These are phyloP conservation scores for Osedax fenrisi DNA, from an alignment of 2,888 invertebrate genomes.

Conservation along the genomic window DNA sequence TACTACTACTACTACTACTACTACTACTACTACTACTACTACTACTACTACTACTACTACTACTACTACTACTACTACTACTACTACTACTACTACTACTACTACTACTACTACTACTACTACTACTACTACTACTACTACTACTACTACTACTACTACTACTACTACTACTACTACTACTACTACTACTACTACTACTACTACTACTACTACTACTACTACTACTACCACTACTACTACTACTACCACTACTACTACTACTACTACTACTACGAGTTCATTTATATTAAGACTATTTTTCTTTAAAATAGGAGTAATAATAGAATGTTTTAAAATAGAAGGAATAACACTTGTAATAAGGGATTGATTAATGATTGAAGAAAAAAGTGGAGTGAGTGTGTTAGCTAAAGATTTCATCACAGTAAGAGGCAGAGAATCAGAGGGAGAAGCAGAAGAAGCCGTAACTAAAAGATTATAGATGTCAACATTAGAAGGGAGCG, in stretches of 20 bases:
- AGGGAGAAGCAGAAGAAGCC: too few species aligned
- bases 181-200: slow-evolving; percentile 18
- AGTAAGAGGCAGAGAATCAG: too few species aligned
- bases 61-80: slow-evolving; percentile 22
- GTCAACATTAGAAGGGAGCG: too few species aligned
- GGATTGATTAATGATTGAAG: too few species aligned
- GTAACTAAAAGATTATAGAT: too few species aligned
- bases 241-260: slow-evolving; percentile 20
- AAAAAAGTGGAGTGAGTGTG: too few species aligned
- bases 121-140: slow-evolving; percentile 22
- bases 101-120: slow-evolving; percentile 25
- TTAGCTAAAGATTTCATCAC: too few species aligned
- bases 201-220: slow-evolving; percentile 18
- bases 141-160: slow-evolving; percentile 17
- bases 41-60: slow-evolving; percentile 5
- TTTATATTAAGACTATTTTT: too few species aligned
- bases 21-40: not conserved
- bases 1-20: not conserved
- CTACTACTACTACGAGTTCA: slow-evolving; percentile 16
- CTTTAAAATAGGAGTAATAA: too few species aligned
- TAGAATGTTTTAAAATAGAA: too few species aligned
- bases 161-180: slow-evolving; percentile 17
- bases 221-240: slow-evolving; percentile 20
- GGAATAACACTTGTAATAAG: too few species aligned
- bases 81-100: slow-evolving; percentile 25